These are phyloP conservation scores for Chromobotia macracanthus DNA, from an alignment of 2,797 vertebrate species.

Conservation along the genomic window DNA sequence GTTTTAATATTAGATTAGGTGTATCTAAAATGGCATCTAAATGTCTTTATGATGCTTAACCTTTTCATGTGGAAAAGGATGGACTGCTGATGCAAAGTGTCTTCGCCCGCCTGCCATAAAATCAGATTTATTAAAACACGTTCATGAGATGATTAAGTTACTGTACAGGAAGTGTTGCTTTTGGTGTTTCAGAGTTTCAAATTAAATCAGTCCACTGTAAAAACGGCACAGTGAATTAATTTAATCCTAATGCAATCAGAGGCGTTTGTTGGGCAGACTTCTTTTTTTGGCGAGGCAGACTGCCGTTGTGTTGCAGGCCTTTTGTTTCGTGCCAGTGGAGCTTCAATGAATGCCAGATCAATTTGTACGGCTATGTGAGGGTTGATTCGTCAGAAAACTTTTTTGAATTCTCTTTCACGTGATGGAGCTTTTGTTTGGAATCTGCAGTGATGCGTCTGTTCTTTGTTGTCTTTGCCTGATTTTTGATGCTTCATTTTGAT, in stretches of 20 bases:
- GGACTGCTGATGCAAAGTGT: conserved; percentile 34
- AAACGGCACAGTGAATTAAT: conserved; percentile 30
- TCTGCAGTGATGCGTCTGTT: not conserved
- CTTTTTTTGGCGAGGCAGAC: not conserved
- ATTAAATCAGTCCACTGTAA: conserved; percentile 39
- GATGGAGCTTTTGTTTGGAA: not conserved
- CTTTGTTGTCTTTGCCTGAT: not conserved
- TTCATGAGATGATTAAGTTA: conserved; percentile 55
- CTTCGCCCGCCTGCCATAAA: conserved; percentile 6
- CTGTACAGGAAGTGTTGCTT: conserved; percentile 11
- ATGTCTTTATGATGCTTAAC: conserved; percentile 25
- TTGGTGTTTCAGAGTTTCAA: conserved; percentile 39
- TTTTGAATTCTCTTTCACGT: not conserved
- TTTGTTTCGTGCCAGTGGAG: not conserved
- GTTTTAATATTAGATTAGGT: conserved; percentile 13
- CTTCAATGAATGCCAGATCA: not conserved
- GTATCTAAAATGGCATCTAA: conserved; percentile 31
- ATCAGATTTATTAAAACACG: conserved; percentile 17
- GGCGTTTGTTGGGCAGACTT: conserved; percentile 21
- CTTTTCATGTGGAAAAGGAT: conserved; percentile 25
- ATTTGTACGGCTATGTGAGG: not conserved
- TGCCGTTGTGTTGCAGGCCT: not conserved
- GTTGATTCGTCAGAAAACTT: not conserved
- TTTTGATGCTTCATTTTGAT: not conserved
- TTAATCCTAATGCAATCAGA: conserved; percentile 41